Evolutionary conservation across 2,797 vertebrate genomes (phyloP).

Genomic region (Eupleurogrammus muticus): DNA sequence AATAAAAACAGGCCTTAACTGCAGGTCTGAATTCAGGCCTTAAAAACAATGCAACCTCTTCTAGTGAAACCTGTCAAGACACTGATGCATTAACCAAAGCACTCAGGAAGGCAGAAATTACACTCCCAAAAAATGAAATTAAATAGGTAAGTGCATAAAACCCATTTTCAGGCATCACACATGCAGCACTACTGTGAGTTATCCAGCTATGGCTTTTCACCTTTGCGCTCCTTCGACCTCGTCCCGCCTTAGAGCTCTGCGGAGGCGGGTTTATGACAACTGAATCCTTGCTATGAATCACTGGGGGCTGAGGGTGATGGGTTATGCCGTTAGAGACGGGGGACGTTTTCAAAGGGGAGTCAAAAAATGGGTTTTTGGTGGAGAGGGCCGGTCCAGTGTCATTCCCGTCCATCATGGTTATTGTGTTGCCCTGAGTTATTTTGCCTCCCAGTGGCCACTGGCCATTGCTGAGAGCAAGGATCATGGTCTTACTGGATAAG

Average conservation of each 20-base stretch:
- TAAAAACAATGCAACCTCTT: constrained; percentile 32
- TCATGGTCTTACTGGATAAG: constrained; percentile 89
- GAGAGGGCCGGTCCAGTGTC: constrained; percentile 76
- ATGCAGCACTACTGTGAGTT: constrained; percentile 60
- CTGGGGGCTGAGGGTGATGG: constrained; percentile 65
- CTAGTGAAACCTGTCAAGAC: constrained; percentile 10
- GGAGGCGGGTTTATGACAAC: constrained; percentile 95
- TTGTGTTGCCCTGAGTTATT: constrained; percentile 77
- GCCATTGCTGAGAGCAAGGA: constrained; percentile 84
- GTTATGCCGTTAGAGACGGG: constrained; percentile 82
- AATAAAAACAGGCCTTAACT: constrained; percentile 25
- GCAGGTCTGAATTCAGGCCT: constrained; percentile 22
- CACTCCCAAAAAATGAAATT: constrained; percentile 31
- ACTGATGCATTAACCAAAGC: constrained; percentile 36
- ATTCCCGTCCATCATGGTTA: constrained; percentile 85
- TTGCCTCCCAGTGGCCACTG: constrained; percentile 88
- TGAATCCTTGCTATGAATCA: constrained; percentile 85
- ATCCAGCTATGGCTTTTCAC: constrained; percentile 82
- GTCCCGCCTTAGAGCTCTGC: constrained; percentile 92
- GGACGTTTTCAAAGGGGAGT: constrained; percentile 78
- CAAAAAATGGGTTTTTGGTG: constrained; percentile 85
- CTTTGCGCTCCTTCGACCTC: constrained; percentile 93
- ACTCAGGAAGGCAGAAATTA: constrained; percentile 36
- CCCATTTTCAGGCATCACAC: constrained; percentile 48
- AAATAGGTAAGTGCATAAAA: constrained; percentile 40